Evolutionary conservation across 1,140 invertebrate species (phyloP), one percentile per base, ranked within the genome.

Genomic region (Drosophila pseudoobscura): DNA sequence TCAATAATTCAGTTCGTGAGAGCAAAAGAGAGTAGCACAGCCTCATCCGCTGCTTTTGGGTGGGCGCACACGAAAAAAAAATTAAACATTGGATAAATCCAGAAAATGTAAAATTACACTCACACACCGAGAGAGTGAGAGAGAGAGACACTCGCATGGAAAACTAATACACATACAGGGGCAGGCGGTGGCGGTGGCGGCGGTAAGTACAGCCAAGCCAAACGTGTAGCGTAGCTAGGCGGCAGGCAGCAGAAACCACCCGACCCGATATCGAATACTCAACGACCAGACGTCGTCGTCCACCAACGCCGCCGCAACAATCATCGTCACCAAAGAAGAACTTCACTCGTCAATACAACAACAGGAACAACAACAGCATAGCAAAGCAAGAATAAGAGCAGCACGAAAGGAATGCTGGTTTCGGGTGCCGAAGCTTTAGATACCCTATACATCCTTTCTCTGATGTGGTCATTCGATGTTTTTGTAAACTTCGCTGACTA

Each of bases 61-160:
- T 87, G 83, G 82, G 82, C 83, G 72, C 72, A 75, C 56, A 78
- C 71, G 24, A 64, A 65, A 64, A 58, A 80, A 80, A 85, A 87
- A 88, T 85, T 88, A 85, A 87, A 78, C 82, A 88, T 87, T 87
- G 82, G 83, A 87, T 87, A 87, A 87, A 87, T 87, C 78, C 83
- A 82, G 83, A 87, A 87, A 87, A 87, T 87, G 82, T 87, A 87
- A 87, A 87, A 87, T 87, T 87, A 85, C 83, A 82, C 55, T 75
- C 54, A 75, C 64, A 77, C 56, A 80, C 35, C 49, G 53, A 57
- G 39, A 57, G 39, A 55, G 13, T 55, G 41, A 50, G 49, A 70
- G 22, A 56, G 45, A 53, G 31, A 75, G 54, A 75, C 55, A 60
- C 60, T 76, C 56, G 72, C 74, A 82, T 82, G 78, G 62, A 82